Percentiles rank a stretch among this genome's conserved stretches.
These are phyloP conservation scores for Dallia pectoralis DNA, from an alignment of 2,797 vertebrate genomes.

Conservation along the genomic window DNA sequence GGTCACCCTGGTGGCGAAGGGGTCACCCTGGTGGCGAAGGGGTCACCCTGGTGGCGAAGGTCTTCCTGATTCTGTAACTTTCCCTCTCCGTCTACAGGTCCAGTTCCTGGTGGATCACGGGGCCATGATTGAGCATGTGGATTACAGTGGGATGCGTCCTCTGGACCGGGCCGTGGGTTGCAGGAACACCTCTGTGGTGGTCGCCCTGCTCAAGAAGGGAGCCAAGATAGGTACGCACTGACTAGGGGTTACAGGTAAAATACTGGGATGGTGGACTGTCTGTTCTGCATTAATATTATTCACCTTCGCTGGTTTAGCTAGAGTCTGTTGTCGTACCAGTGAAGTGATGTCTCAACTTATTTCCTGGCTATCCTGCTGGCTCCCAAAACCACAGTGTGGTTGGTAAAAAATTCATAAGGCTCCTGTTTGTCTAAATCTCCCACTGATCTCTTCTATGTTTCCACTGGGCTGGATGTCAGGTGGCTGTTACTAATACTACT, in stretches of 20 bases:
- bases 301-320: background rate
- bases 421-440: constrained; percentile 2
- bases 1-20: too few species aligned
- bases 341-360: background rate
- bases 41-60: background rate
- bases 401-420: too few species aligned
- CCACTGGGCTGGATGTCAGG: background rate
- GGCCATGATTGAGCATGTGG: constrained; percentile 97
- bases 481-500: background rate
- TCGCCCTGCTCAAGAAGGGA: constrained; percentile 98
- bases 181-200: constrained; percentile 96
- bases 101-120: constrained; percentile 98
- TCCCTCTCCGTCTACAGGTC: constrained; percentile 73
- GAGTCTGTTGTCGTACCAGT: background rate
- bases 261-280: background rate
- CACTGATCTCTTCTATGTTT: background rate
- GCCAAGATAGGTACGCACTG: constrained; percentile 92
- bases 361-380: background rate
- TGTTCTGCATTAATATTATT: background rate
- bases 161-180: constrained; percentile 95
- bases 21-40: too few species aligned
- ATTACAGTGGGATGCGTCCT: constrained; percentile 98
- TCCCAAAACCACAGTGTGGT: background rate
- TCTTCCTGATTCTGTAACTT: background rate
- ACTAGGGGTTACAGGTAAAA: constrained; percentile 2